Conservation (phyloP, 2,888 invertebrate species). For the Macrophya alboannulata region DNA sequence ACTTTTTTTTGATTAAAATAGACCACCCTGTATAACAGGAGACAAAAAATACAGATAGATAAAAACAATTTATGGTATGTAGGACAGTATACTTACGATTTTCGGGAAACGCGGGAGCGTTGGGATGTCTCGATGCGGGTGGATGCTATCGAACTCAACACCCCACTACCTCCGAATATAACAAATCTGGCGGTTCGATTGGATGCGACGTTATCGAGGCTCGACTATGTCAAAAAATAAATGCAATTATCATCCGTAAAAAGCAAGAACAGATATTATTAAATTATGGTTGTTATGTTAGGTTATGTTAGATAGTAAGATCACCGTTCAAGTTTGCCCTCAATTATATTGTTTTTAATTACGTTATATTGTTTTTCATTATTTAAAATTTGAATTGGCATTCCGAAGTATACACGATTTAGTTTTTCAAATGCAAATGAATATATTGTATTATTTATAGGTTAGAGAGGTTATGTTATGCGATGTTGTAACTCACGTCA, state of each 20-base stretch:
- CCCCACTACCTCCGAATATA: conserved; percentile 31
- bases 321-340: background rate
- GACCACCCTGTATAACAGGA: background rate
- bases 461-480: conserved; percentile 12
- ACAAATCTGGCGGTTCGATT: conserved; percentile 12
- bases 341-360: too few species aligned
- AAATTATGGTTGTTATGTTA: background rate
- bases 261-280: background rate
- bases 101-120: conserved; percentile 31
- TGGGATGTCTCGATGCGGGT: conserved; percentile 1
- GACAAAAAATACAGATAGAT: background rate
- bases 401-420: background rate
- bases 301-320: background rate
- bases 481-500: conserved; percentile 18
- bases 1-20: too few species aligned
- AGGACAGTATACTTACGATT: background rate
- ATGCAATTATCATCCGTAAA: background rate
- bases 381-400: background rate
- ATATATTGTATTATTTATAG: background rate
- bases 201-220: conserved; percentile 27
- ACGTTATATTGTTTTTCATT: too few species aligned
- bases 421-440: background rate
- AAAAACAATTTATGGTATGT: background rate
- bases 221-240: background rate
- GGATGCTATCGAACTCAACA: conserved; percentile 9